Base-by-base conservation (phyloP, 2,113 vertebrate genomes). In the Platichthys stellatus region DNA sequence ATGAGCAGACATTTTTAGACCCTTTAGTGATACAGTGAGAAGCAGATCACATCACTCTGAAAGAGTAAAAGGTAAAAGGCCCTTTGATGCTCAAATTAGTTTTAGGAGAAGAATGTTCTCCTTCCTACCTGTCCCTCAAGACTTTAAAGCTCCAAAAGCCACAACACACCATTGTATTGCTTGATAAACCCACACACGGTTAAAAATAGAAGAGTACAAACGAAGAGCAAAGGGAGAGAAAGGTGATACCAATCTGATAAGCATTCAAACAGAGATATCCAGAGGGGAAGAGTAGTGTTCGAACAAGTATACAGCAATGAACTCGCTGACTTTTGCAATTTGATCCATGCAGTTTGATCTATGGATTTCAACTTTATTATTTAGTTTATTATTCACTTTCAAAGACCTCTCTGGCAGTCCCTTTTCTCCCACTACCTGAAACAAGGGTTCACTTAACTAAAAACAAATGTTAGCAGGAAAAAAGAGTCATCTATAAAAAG, bases 351-450 rank as follows among this genome's bases (percentile, higher is more conserved):
- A 75, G 40, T 38, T 38, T 14, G 12, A 51, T 51, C 15, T 51
- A 51, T 51, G 47, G 47, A 51, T 18, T 51, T 18, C 5, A 9
- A 65, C 21, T 65, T 45, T 43, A 49, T 21, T 74, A 61, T 82
- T 31, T 56, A 9, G 12, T 40, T 72, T 20, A 1, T 43, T 45
- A 21, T 58, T 71, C 11, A 35, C 4, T 47, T 66, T 72, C 8
- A 58, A 3, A 15, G 40, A 51, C 26, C 15, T 14, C 24, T 82
- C n/a, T 68, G 49, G 2, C 56, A 0, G 23, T 20, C n/a, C 20
- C n/a, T 77, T 80, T 51, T 78, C 65, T 72, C 45, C 54, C 53
- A 77, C 56, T 38, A 35, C 31, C 2, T 56, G 9, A 35, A 58
- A n/a, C 21, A 35, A 35, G 0, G 59, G 31, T 31, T 60, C 31